A percentile compares a stretch with the other conserved stretches of the same genome.
Conservation (phyloP, 2,113 vertebrate genomes). For the Corythaixoides concolor region DNA sequence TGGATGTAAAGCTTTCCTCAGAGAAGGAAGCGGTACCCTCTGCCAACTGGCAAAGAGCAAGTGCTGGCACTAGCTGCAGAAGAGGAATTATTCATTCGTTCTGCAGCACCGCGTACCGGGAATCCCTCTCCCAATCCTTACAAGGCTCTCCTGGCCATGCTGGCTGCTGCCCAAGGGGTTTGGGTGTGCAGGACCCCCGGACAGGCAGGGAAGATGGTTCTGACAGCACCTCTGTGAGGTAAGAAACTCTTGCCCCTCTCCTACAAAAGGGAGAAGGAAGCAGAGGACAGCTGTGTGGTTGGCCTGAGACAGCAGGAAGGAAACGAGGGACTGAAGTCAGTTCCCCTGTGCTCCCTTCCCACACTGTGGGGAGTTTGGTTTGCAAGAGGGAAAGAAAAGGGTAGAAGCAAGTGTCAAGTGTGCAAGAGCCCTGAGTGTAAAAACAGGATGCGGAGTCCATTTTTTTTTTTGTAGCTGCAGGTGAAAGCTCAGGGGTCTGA, state of each 20-base stretch:
- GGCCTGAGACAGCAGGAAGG: background rate
- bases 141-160: background rate
- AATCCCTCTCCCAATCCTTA: background rate
- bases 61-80: background rate
- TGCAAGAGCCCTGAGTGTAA: background rate
- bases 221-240: rapidly evolving
- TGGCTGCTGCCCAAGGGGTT: background rate
- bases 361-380: rapidly evolving
- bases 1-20: background rate
- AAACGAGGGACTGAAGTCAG: background rate
- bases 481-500: background rate
- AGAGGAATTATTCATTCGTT: background rate
- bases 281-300: background rate
- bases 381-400: background rate
- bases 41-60: constrained; percentile 38
- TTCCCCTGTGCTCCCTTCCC: background rate
- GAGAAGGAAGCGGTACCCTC: background rate
- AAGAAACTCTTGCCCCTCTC: background rate
- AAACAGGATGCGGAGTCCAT: background rate
- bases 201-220: no score
- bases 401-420: background rate
- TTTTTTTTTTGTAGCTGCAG: background rate
- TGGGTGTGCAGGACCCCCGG: rapidly evolving
- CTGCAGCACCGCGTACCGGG: background rate
- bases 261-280: rapidly evolving